phyloP scores from a whole-genome alignment of 2,888 invertebrate species.

The Metacarcinus magister region DNA sequence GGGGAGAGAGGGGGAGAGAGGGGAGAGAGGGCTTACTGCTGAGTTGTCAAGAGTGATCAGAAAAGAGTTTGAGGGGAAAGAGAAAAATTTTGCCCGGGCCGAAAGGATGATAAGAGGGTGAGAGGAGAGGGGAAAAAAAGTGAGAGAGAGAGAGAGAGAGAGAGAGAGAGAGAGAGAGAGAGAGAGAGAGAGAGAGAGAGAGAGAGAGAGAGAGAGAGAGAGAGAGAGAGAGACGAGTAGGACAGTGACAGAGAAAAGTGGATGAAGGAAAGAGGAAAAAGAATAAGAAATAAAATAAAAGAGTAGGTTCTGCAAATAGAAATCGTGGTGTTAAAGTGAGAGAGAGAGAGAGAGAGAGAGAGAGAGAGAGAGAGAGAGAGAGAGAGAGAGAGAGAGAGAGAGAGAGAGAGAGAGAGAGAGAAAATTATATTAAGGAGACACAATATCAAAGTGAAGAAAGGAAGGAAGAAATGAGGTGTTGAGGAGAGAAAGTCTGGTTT shows the following conservation, averaged over 20 bases:
- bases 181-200: not conserved
- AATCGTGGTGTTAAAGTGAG: not conserved
- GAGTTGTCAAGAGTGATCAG: not conserved
- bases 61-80: not conserved
- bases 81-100: not conserved
- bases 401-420: not conserved
- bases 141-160: not conserved
- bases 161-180: not conserved
- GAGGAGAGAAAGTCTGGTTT: not conserved
- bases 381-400: not conserved
- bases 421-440: not conserved
- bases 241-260: not conserved
- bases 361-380: slow-evolving; percentile 22
- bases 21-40: not conserved
- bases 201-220: not conserved
- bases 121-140: not conserved
- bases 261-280: not conserved
- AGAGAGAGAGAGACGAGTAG: not conserved
- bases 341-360: not conserved
- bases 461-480: not conserved
- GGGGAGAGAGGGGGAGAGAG: not conserved
- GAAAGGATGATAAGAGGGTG: not conserved
- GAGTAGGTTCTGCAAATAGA: too few species aligned
- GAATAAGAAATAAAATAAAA: not conserved
- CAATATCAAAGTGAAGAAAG: not conserved